A percentile compares a stretch with the other conserved stretches of the same genome.
Evolutionary conservation across 1,140 invertebrate species (phyloP).

Genomic region (Bactericera cockerelli): DNA sequence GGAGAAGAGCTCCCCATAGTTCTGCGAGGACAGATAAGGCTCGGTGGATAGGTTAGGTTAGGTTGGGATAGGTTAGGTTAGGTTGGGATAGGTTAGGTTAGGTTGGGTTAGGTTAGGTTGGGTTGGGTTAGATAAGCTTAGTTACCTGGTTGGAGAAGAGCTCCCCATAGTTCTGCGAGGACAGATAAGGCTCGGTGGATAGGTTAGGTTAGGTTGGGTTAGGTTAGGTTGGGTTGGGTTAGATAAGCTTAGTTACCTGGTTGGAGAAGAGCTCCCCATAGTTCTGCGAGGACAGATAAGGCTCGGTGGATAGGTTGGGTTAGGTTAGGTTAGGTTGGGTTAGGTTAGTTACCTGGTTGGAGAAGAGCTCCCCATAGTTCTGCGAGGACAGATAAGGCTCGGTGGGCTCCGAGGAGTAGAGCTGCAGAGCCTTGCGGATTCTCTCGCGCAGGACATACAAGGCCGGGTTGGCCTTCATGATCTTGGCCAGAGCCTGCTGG

Average conservation of each 20-base stretch:
- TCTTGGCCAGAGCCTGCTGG: constrained; percentile 99
- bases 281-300: constrained; percentile 96
- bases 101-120: no score
- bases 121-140: no score
- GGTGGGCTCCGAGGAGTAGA: constrained; percentile 98
- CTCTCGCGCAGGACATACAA: constrained; percentile 93
- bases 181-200: constrained; percentile 96
- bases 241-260: no score
- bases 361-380: constrained; percentile 98
- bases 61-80: no score
- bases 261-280: constrained; percentile 99
- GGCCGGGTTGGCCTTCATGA: constrained; percentile 99
- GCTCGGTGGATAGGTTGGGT: constrained; percentile 98
- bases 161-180: constrained; percentile 98
- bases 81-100: constrained; percentile 98
- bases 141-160: constrained; percentile 99
- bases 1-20: constrained; percentile 97
- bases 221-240: constrained; percentile 97
- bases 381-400: constrained; percentile 98
- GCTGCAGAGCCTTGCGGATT: constrained; percentile 92
- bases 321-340: no score
- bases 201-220: no score
- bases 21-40: constrained; percentile 96
- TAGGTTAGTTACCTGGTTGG: constrained; percentile 98
- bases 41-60: no score